Conservation (phyloP, 2,888 invertebrate species). For the Miltochrista miniata region DNA sequence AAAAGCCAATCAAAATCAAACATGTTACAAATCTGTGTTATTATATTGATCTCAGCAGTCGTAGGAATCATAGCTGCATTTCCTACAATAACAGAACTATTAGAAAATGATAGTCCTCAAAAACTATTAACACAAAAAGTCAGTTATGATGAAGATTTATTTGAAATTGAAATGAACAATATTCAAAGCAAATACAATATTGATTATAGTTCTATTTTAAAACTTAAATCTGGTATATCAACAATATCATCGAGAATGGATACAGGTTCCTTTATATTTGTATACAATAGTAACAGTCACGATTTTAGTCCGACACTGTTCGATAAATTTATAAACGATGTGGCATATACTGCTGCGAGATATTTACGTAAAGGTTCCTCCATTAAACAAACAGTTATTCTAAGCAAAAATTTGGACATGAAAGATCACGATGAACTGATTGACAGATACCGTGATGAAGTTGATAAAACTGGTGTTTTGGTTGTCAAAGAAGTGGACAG, state of each 20-base stretch:
- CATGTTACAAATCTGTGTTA: conserved; percentile 2
- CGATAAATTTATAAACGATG: conserved; percentile 59
- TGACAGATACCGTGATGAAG: conserved; percentile 51
- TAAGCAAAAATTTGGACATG: conserved; percentile 54
- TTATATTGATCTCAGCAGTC: conserved; percentile 19
- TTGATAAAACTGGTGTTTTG: conserved; percentile 65
- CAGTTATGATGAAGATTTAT: conserved; percentile 52
- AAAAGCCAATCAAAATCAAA: conserved; percentile 11
- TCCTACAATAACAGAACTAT: conserved; percentile 2
- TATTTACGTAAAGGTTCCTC: conserved; percentile 66
- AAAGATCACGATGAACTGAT: conserved; percentile 62
- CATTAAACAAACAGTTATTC: conserved; percentile 53
- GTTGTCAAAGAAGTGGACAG: conserved; percentile 64
- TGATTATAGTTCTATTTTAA: conserved; percentile 57
- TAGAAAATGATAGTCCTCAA: conserved; percentile 11
- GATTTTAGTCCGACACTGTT: conserved; percentile 52
- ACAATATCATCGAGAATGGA: conserved; percentile 67
- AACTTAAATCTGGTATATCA: conserved; percentile 64
- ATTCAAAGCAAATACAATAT: conserved; percentile 64
- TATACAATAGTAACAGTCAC: conserved; percentile 57
- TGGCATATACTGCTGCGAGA: conserved; percentile 59
- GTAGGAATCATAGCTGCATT: conserved; percentile 16
- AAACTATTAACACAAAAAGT: conserved; percentile 26
- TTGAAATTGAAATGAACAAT: conserved; percentile 57
- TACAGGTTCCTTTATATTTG: conserved; percentile 70